Percentiles rank a stretch among this genome's conserved stretches.
Evolutionary conservation across 2,888 invertebrate genomes (phyloP).

Genomic region (Danaus chrysippus): DNA sequence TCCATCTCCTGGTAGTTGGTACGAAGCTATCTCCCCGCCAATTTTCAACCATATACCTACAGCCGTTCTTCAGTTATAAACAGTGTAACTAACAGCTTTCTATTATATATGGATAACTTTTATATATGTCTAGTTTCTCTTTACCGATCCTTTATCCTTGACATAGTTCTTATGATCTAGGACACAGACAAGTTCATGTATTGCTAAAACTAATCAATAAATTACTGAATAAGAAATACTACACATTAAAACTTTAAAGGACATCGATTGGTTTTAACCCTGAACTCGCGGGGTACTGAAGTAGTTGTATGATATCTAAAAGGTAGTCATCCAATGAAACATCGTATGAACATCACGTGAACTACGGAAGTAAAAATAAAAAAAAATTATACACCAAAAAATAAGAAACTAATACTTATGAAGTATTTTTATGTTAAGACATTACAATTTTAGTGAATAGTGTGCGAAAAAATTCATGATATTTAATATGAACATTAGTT

Average conservation of each 20-base stretch:
- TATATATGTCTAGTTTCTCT: too few relatives aligned
- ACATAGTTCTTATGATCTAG: too few relatives aligned
- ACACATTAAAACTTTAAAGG: constrained; percentile 32
- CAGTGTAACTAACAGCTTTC: too few relatives aligned
- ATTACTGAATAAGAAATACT: constrained; percentile 8
- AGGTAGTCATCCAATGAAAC: constrained; percentile 44
- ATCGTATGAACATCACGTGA: constrained; percentile 28
- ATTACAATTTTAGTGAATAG: neutral
- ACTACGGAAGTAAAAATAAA: neutral
- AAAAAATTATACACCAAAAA: neutral
- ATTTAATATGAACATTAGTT: constrained; percentile 47
- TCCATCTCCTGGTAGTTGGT: too few relatives aligned
- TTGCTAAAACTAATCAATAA: neutral
- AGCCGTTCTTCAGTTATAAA: too few relatives aligned
- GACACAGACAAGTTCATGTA: too few relatives aligned
- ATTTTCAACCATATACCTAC: too few relatives aligned
- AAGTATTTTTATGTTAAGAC: constrained; percentile 8
- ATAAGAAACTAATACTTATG: neutral
- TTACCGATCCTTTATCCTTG: too few relatives aligned
- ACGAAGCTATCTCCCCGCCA: too few relatives aligned
- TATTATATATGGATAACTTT: too few relatives aligned
- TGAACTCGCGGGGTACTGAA: constrained; percentile 55
- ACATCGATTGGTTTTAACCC: constrained; percentile 69
- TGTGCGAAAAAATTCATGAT: constrained; percentile 9
- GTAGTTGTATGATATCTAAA: constrained; percentile 37